Evolutionary conservation across 2,113 vertebrate species (phyloP), one percentile per base, ranked within the genome.

Genomic region (Alces alces): DNA sequence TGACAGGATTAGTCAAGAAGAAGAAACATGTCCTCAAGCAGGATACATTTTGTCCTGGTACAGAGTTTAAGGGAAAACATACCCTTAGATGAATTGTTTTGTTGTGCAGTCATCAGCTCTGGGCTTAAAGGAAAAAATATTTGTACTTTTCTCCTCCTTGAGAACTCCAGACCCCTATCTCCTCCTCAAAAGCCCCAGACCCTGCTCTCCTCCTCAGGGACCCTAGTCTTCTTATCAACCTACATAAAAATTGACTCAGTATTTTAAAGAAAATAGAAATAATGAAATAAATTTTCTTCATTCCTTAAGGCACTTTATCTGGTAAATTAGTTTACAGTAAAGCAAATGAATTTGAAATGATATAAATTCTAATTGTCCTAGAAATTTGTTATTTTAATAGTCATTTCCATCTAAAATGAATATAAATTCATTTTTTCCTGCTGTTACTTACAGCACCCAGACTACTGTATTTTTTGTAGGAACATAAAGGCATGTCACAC

Each of bases 311-410:
- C 10, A 86, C 17, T 95, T 87, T 86, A 54, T 5, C 1, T 85
- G n/a, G 39, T 76, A 86, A 85, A 86, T 94, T 97, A 92, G 23
- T 55, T 95, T 79, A 36, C 9, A 79, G 50, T 89, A 66, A 96
- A 96, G 47, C 17, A 95, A 57, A 89, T 96, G 28, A 86, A 95
- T 86, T 86, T 60, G 25, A 92, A 97, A 79, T 86, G 47, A 3
- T 23, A 82, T 27, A 19, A 57, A 58, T 95, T 79, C 58, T 93
- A 80, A 89, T 90, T 93, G 70, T 82, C n/a, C 76, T 87, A 30
- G 33, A 97, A 95, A 76, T 54, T 97, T 3, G 9, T 8, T 61
- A 85, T 61, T 88, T 25, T 76, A 60, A 86, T 55, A 91, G 43
- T 64, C 3, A 92, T 92, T 95, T 92, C 14, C 11, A 36, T 50